These are phyloP conservation scores for Pygathrix nemaeus DNA, from an alignment of 2,113 vertebrate species.

Conservation along the genomic window DNA sequence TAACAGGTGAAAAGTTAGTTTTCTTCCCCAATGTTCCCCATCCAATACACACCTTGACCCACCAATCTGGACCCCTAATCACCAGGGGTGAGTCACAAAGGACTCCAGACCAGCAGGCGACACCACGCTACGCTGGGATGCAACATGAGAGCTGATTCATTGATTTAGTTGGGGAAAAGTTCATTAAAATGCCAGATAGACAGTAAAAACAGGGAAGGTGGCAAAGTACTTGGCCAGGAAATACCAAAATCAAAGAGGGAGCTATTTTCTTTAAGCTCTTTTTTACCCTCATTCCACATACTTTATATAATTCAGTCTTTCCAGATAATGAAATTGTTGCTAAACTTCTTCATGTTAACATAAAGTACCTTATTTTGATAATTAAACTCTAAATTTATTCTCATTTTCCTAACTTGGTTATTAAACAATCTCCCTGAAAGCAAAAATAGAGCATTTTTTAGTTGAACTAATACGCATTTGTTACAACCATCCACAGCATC, in stretches of 20 bases:
- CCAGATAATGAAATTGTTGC: not conserved
- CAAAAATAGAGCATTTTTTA: constrained; percentile 35
- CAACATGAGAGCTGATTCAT: not conserved
- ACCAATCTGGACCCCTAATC: not conserved
- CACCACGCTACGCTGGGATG: not conserved
- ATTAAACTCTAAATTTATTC: not conserved
- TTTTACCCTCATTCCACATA: not conserved
- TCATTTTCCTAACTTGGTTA: constrained; percentile 7
- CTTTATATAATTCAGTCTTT: not conserved
- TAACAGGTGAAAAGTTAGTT: not conserved
- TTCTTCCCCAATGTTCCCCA: not conserved
- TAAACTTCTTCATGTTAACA: constrained; percentile 5
- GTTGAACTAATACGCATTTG: constrained; percentile 65
- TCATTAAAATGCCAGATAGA: not conserved
- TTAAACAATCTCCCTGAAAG: constrained; percentile 39
- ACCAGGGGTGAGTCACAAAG: not conserved
- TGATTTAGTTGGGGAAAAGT: not conserved
- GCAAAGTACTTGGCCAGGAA: not conserved
- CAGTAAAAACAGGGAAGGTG: not conserved
- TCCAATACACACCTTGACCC: not conserved
- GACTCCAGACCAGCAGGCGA: not conserved
- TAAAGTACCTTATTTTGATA: constrained; percentile 29
- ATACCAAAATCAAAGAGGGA: not conserved
- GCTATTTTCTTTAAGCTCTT: not conserved
- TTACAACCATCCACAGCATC: constrained; percentile 38